Conservation (phyloP, 23 tunicate species). For the Halocynthia roretzi region DNA sequence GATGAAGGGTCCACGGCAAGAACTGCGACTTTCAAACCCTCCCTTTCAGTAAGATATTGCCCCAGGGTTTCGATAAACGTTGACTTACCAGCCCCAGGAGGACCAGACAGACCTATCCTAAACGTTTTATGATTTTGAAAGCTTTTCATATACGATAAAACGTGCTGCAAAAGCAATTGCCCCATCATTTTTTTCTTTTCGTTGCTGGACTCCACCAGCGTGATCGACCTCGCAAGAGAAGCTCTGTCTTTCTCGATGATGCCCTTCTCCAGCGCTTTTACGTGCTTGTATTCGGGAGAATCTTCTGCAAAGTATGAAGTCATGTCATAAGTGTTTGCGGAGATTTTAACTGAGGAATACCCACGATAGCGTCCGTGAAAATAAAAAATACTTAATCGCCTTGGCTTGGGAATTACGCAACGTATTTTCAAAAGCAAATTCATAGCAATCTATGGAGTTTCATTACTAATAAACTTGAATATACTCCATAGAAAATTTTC, state of each 20-base stretch:
- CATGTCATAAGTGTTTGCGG: slow-evolving; percentile 10
- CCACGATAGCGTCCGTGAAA: no score
- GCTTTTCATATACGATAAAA: slow-evolving; percentile 14
- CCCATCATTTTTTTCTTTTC: slow-evolving; percentile 62
- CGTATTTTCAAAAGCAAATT: no score
- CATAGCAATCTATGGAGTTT: no score
- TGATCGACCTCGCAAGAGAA: slow-evolving; percentile 72
- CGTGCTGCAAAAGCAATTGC: slow-evolving; percentile 55
- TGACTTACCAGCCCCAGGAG: slow-evolving; percentile 99
- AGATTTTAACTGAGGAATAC: no score
- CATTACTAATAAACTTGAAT: no score
- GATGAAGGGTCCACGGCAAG: slow-evolving; percentile 97
- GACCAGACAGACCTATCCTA: slow-evolving; percentile 94
- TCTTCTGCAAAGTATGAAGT: slow-evolving; percentile 14
- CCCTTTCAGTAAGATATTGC: slow-evolving; percentile 32
- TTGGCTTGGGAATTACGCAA: no score
- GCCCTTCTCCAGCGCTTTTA: slow-evolving; percentile 36
- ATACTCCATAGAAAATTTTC: no score
- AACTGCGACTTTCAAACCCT: slow-evolving; percentile 79
- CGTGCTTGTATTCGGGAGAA: slow-evolving; percentile 31
- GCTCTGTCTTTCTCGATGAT: slow-evolving; percentile 43
- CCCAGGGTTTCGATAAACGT: slow-evolving; percentile 95
- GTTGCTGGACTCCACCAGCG: slow-evolving; percentile 82
- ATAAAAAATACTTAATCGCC: no score
- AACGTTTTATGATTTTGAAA: slow-evolving; percentile 17